A percentile compares a stretch with the other conserved stretches of the same genome.
Conservation (phyloP, 2,113 vertebrate species). For the Prionailurus bengalensis region DNA sequence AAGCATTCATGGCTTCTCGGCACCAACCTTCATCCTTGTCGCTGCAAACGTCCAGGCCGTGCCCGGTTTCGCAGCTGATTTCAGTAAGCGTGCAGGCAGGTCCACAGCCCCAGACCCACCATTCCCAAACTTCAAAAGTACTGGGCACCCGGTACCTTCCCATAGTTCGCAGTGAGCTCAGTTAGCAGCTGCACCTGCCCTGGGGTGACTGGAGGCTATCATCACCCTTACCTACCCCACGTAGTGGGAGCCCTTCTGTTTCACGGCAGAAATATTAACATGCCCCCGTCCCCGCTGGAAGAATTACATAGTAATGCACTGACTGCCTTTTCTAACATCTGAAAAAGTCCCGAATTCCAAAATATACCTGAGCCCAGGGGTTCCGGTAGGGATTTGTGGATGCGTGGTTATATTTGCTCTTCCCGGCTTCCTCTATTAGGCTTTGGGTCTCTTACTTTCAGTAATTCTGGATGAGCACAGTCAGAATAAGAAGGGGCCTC, state of each 20-base stretch:
- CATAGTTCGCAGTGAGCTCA: background rate
- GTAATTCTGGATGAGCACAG: background rate
- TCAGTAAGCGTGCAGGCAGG: fast-evolving
- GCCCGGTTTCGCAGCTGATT: fast-evolving
- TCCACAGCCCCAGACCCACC: background rate
- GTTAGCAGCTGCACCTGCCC: background rate
- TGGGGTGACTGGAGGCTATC: background rate
- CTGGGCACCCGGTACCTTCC: background rate
- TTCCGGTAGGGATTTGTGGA: background rate
- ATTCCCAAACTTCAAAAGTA: background rate
- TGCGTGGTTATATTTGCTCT: background rate
- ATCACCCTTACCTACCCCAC: background rate
- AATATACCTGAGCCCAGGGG: background rate
- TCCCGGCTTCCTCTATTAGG: background rate
- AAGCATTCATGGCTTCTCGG: background rate
- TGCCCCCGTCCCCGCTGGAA: background rate
- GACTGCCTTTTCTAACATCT: background rate
- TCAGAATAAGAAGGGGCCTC: background rate
- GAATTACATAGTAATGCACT: background rate
- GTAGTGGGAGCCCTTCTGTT: background rate
- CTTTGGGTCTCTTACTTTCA: background rate
- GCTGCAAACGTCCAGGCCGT: background rate
- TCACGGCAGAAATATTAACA: background rate
- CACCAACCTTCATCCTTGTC: background rate
- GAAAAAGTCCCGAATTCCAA: background rate